These are phyloP conservation scores for Listronotus bonariensis DNA, from an alignment of 1,140 invertebrate genomes.

Conservation along the genomic window DNA sequence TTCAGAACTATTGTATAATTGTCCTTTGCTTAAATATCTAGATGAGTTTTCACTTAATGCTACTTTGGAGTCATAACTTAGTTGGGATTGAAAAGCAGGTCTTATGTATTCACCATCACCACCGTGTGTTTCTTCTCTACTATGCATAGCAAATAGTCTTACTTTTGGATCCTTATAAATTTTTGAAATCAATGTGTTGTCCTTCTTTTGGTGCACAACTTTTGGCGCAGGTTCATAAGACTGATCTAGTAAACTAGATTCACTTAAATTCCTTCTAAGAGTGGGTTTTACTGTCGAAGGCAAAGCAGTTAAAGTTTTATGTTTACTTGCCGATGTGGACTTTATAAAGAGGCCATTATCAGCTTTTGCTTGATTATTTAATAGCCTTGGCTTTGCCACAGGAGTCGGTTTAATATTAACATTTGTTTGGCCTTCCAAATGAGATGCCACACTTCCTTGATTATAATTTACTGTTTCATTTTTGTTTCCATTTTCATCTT, in stretches of 20 bases:
- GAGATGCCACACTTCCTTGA: not conserved
- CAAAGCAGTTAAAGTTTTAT: not conserved
- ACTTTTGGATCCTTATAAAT: slow-evolving; percentile 46
- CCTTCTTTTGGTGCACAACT: slow-evolving; percentile 35
- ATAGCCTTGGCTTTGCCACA: slow-evolving; percentile 12
- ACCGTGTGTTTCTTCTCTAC: slow-evolving; percentile 34
- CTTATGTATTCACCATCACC: slow-evolving; percentile 2
- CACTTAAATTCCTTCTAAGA: slow-evolving; percentile 14
- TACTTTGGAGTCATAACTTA: slow-evolving; percentile 7
- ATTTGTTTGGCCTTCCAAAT: slow-evolving; percentile 3
- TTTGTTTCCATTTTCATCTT: slow-evolving; percentile 3
- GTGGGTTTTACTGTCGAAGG: not conserved
- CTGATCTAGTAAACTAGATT: slow-evolving; percentile 21
- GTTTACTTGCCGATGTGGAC: slow-evolving; percentile 3
- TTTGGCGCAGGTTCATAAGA: slow-evolving; percentile 33
- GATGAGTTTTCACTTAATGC: not conserved
- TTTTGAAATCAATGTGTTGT: slow-evolving; percentile 46
- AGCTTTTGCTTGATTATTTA: slow-evolving; percentile 1
- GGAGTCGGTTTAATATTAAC: slow-evolving; percentile 5
- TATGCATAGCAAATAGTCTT: slow-evolving; percentile 39
- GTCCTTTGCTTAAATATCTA: slow-evolving; percentile 2
- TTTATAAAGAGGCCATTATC: slow-evolving; percentile 22
- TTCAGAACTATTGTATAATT: slow-evolving; percentile 25
- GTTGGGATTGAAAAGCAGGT: slow-evolving; percentile 4
- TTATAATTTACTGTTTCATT: not conserved